These are phyloP conservation scores for Lagodon rhomboides DNA, from an alignment of 2,797 vertebrate genomes.

Conservation along the genomic window DNA sequence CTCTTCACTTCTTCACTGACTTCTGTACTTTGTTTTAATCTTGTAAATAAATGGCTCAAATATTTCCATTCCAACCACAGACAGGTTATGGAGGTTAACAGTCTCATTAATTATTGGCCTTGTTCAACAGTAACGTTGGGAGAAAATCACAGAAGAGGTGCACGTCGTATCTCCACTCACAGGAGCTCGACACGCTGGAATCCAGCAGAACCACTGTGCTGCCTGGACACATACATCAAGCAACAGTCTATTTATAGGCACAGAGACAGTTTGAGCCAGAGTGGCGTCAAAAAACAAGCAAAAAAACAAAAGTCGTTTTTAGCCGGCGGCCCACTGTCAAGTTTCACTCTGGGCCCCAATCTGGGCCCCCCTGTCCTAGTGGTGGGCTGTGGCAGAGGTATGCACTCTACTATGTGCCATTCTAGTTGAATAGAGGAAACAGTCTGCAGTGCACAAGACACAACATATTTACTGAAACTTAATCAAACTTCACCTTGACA, in stretches of 20 bases:
- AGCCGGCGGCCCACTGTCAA: no score
- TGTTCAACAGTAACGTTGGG: background rate
- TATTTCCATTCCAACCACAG: conserved; percentile 12
- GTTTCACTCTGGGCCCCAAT: no score
- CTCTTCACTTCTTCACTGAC: background rate
- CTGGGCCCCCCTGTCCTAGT: no score
- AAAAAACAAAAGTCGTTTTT: no score
- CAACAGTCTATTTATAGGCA: background rate
- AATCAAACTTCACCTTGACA: no score
- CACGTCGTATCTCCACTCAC: background rate
- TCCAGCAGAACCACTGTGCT: conserved; percentile 7
- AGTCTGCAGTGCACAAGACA: no score
- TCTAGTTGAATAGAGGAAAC: no score
- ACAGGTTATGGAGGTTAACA: background rate
- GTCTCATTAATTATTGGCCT: background rate
- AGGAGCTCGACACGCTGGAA: background rate
- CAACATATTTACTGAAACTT: no score
- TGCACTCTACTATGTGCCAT: no score
- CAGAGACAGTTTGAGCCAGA: background rate
- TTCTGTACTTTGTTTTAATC: background rate
- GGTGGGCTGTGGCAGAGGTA: no score
- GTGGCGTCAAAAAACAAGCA: no score
- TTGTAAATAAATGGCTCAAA: background rate
- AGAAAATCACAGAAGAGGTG: background rate
- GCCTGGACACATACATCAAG: conserved; percentile 8